These are phyloP conservation scores for Drosophila birchii DNA, from an alignment of 2,888 invertebrate species.

Conservation along the genomic window DNA sequence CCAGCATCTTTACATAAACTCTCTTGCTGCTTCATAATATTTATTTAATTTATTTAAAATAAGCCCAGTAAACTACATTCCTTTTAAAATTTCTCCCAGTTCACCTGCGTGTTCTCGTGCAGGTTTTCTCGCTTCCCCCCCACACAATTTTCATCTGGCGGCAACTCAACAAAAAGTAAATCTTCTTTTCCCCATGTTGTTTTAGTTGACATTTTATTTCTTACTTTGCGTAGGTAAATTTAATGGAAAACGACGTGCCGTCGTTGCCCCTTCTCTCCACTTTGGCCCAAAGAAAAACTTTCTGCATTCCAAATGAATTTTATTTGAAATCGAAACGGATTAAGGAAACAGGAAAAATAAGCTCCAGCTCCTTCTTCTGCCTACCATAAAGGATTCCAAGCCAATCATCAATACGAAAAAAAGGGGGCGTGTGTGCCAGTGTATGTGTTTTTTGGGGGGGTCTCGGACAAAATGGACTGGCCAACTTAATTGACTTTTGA, in stretches of 20 bases:
- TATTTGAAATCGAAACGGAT: slow-evolving; percentile 80
- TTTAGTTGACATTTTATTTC: slow-evolving; percentile 72
- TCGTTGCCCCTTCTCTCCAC: background rate
- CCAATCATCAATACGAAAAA: slow-evolving; percentile 39
- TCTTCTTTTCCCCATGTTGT: slow-evolving; percentile 57
- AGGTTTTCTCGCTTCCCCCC: background rate
- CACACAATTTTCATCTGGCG: slow-evolving; percentile 1
- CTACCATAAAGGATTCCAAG: slow-evolving; percentile 11
- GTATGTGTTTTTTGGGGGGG: slow-evolving; percentile 13
- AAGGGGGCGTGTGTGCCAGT: slow-evolving; percentile 4
- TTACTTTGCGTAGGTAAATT: slow-evolving; percentile 73
- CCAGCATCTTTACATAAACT: too few species aligned
- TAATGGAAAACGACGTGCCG: slow-evolving; percentile 73
- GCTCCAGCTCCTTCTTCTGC: background rate
- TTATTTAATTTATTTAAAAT: background rate
- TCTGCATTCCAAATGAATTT: slow-evolving; percentile 67
- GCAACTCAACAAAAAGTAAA: slow-evolving; percentile 46
- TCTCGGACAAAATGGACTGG: slow-evolving; percentile 22
- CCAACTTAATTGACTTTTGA: slow-evolving; percentile 76
- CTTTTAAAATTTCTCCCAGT: slow-evolving; percentile 8
- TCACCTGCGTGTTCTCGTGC: background rate
- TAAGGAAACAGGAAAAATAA: slow-evolving; percentile 41
- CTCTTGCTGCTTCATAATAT: too few species aligned
- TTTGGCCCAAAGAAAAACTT: slow-evolving; percentile 9
- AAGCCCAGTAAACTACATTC: background rate